Evolutionary conservation across 2,797 vertebrate species (phyloP).

Genomic region (Dryobates pubescens): DNA sequence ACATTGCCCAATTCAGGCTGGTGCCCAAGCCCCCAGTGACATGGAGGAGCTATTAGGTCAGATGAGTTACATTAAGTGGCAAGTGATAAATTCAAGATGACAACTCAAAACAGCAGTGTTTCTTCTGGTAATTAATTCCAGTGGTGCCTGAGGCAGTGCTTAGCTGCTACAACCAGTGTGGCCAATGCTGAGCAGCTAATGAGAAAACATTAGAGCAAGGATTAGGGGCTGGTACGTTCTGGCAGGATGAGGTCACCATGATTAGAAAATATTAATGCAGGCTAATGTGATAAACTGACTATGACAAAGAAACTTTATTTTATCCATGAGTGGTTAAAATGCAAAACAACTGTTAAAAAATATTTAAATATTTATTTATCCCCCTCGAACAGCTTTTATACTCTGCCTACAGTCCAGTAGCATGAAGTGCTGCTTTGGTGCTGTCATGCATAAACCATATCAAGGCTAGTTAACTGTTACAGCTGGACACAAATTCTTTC

Average conservation of each 20-base stretch:
- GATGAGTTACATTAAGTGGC: conserved; percentile 97
- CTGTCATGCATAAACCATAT: neutral
- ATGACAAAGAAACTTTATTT: conserved; percentile 70
- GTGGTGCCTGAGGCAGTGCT: conserved; percentile 90
- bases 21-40: conserved; percentile 84
- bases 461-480: neutral
- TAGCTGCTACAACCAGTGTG: conserved; percentile 86
- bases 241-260: conserved; percentile 78
- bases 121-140: conserved; percentile 99
- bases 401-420: neutral
- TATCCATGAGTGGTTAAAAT: conserved; percentile 57
- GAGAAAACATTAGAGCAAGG: conserved; percentile 91
- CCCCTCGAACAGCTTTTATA: neutral
- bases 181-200: conserved; percentile 90
- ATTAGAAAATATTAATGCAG: conserved; percentile 79
- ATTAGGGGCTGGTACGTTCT: conserved; percentile 86
- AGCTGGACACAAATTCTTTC: neutral
- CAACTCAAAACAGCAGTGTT: conserved; percentile 95
- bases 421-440: neutral
- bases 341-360: neutral
- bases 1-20: conserved; percentile 70
- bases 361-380: no score
- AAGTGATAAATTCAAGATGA: conserved; percentile 99
- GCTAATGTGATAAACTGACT: conserved; percentile 73
- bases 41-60: conserved; percentile 87